Evolutionary conservation across 2,797 vertebrate genomes (phyloP).

Genomic region (Sarcophilus harrisii): DNA sequence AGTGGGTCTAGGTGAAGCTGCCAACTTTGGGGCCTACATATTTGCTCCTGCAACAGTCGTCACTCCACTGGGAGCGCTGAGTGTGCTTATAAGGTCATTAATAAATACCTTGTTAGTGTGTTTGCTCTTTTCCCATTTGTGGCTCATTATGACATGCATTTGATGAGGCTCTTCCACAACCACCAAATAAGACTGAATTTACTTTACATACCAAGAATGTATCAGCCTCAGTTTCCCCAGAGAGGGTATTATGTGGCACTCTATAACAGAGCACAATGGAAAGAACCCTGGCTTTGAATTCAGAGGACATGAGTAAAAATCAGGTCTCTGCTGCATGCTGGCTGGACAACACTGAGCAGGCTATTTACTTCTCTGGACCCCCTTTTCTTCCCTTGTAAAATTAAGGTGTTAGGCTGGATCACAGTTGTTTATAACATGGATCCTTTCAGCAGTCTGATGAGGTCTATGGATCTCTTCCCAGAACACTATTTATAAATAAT

Average conservation of each 20-base stretch:
- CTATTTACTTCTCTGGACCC: background rate
- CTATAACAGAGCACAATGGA: background rate
- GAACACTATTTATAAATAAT: background rate
- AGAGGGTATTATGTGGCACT: background rate
- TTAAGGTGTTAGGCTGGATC: background rate
- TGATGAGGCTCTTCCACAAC: background rate
- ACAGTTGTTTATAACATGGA: background rate
- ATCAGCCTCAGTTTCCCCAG: background rate
- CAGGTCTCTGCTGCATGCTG: background rate
- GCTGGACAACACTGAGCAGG: background rate
- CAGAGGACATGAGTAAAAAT: background rate
- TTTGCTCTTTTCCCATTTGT: constrained; percentile 10
- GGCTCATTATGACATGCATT: background rate
- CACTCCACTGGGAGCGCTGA: constrained; percentile 94
- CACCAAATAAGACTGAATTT: background rate
- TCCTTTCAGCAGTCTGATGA: background rate
- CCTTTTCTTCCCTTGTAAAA: background rate
- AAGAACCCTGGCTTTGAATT: background rate
- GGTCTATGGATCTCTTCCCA: background rate
- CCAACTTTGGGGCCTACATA: constrained; percentile 96
- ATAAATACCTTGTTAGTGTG: background rate
- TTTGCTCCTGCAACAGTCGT: constrained; percentile 96
- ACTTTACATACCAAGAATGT: constrained; percentile 18
- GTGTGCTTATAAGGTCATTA: constrained; percentile 93
- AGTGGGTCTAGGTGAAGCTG: constrained; percentile 96